Base-by-base conservation (phyloP, 2,888 invertebrate genomes). In the Drosophila prostipennis region DNA sequence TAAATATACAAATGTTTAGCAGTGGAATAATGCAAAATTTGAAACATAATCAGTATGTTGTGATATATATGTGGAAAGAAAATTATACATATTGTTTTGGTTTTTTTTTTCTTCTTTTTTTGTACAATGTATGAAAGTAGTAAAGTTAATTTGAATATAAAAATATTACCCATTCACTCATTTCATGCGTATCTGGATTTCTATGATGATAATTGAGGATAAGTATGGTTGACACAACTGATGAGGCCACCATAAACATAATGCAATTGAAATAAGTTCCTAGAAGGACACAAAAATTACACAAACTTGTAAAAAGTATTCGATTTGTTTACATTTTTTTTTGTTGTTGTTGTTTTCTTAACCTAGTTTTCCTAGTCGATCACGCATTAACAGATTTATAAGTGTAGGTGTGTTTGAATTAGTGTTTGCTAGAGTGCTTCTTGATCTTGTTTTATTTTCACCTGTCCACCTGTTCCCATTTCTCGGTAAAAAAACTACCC, bases 231-330 rank as follows among this genome's bases (percentile, higher is more conserved):
- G 98, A 98, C 91, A 98, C 98, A 92, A 99, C 98, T 84, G 98
- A 98, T 90, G 98, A 97, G 90, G 98, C 98, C 93, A 98, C 98
- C 98, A 98, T 98, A 93, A 98, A 98, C 99, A 99, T 99, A 93
- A 98, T 98, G 94, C 98, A 98, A 94, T 98, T 98, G 95, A 99
- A 99, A 94, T 98, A 98, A 87, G 98, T 98, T 93, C 96, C 97
- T 96, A 91, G 91, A 91, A 91, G 93, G 78, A 93, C 96, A 94
- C 91, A 91, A 91, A 91, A 91, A 91, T 91, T 83, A 91, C 91
- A 91, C 91, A 91, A 91, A 91, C 89, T 90, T 91, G 90, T 90
- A 89, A 85, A 88, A 83, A 81, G 76, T 78, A 64, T 77, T 86
- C 74, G 29, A 23, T 23, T 58, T 56, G 74, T 40, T 68, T 60